Conservation (phyloP, 92 coral and sea anemone genomes). For the Desmophyllum pertusum region DNA sequence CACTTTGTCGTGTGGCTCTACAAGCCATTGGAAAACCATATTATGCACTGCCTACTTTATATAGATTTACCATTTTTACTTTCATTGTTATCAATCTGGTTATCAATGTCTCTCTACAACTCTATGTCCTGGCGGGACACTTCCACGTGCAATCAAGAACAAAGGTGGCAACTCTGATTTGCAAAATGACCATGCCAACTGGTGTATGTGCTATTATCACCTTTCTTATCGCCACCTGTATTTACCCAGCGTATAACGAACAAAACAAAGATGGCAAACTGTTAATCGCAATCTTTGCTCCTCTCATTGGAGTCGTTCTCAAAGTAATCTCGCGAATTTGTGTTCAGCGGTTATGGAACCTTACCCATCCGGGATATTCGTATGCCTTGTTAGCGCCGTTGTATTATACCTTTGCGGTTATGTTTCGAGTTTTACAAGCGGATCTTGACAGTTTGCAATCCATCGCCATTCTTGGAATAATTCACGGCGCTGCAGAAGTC, state of each 20-base stretch:
- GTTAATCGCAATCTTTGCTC: constrained; percentile 11
- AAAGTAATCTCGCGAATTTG: constrained; percentile 30
- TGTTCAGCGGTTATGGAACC: constrained; percentile 33
- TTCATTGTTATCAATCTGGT: too few relatives aligned
- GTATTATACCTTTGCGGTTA: not conserved
- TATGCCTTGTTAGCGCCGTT: not conserved
- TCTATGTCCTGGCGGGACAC: too few relatives aligned
- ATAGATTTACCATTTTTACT: too few relatives aligned
- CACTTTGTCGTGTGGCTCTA: not conserved
- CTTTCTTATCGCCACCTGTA: too few relatives aligned
- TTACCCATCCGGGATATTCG: constrained; percentile 31
- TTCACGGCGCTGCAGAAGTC: constrained; percentile 45
- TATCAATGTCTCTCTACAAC: too few relatives aligned
- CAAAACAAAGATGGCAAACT: not conserved
- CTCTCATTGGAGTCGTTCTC: not conserved
- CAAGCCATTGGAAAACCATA: not conserved
- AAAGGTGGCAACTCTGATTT: too few relatives aligned
- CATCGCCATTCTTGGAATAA: constrained; percentile 34
- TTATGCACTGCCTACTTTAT: not conserved
- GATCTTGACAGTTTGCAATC: constrained; percentile 1
- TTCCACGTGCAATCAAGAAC: too few relatives aligned
- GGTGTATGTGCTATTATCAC: too few relatives aligned
- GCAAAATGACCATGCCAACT: too few relatives aligned
- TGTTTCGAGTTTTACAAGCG: constrained; percentile 3
- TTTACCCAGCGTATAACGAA: constrained; percentile 6